phyloP scores from a whole-genome alignment of 2,113 vertebrate species.

The Pelecanoides urinatrix region DNA sequence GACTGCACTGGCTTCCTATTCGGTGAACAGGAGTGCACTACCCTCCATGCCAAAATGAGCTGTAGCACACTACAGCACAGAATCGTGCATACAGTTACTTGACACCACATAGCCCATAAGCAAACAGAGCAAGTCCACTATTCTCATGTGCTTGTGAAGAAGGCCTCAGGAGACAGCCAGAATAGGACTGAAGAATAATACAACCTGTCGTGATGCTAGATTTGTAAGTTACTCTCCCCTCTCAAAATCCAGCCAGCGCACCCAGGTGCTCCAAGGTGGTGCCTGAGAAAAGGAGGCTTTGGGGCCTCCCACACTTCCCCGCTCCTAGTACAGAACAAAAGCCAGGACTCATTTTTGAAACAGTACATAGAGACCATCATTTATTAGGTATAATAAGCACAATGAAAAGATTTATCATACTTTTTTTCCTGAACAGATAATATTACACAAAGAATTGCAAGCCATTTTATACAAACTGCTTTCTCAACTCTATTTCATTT shows the following conservation, averaged over 20 bases:
- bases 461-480: not conserved
- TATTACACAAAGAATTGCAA: not conserved
- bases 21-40: accelerated
- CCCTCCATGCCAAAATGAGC: accelerated
- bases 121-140: not conserved
- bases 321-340: not conserved
- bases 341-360: slow-evolving; percentile 1
- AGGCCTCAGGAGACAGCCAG: not conserved
- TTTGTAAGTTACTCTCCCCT: not conserved
- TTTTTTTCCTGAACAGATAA: not conserved
- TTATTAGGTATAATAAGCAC: slow-evolving; percentile 59
- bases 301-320: not conserved
- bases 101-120: not conserved
- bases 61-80: not conserved
- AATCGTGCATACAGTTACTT: accelerated
- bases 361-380: slow-evolving; percentile 27
- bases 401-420: slow-evolving; percentile 12
- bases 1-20: not conserved
- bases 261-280: not conserved
- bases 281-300: not conserved
- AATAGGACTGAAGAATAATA: not conserved
- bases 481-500: not conserved
- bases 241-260: not conserved
- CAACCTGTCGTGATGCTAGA: not conserved
- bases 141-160: not conserved